phyloP scores from a whole-genome alignment of 2,113 vertebrate species.

The Nothocercus julius region DNA sequence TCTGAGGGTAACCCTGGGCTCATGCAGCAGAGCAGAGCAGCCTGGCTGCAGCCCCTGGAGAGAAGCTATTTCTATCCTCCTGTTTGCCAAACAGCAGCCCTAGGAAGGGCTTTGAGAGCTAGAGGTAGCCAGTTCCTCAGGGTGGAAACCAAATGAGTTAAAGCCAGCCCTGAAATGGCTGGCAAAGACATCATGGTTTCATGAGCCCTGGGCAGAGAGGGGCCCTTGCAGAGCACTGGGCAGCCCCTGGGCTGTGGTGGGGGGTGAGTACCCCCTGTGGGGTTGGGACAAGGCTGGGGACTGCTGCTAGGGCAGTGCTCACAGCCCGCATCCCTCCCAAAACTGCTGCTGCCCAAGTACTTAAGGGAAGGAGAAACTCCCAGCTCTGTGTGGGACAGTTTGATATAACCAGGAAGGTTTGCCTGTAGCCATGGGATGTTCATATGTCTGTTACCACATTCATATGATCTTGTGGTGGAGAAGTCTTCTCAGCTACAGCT shows the following conservation, averaged over 20 bases:
- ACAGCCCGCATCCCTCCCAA: not conserved
- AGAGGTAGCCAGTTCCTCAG: not conserved
- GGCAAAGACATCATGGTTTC: not conserved
- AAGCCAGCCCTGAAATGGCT: not conserved
- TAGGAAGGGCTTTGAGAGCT: not conserved
- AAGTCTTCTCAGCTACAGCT: not conserved
- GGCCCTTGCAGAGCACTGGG: too few relatives aligned
- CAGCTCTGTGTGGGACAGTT: not conserved
- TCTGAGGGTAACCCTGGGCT: not conserved
- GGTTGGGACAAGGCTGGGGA: accelerated
- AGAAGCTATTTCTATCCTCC: slow-evolving; percentile 51
- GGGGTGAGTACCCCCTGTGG: accelerated
- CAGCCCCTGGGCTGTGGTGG: not conserved
- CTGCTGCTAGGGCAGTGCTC: accelerated
- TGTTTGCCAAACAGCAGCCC: not conserved
- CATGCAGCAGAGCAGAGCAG: not conserved
- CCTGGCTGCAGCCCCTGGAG: slow-evolving; percentile 25
- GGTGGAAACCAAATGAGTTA: not conserved
- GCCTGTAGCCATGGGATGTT: not conserved
- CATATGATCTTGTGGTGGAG: accelerated
- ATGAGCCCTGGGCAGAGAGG: not conserved
- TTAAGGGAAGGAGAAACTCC: not conserved
- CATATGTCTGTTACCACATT: not conserved
- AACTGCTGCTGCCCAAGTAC: not conserved
- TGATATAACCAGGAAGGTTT: not conserved